Base-by-base conservation (phyloP, 2,888 invertebrate genomes). In the Drosophila tripunctata region DNA sequence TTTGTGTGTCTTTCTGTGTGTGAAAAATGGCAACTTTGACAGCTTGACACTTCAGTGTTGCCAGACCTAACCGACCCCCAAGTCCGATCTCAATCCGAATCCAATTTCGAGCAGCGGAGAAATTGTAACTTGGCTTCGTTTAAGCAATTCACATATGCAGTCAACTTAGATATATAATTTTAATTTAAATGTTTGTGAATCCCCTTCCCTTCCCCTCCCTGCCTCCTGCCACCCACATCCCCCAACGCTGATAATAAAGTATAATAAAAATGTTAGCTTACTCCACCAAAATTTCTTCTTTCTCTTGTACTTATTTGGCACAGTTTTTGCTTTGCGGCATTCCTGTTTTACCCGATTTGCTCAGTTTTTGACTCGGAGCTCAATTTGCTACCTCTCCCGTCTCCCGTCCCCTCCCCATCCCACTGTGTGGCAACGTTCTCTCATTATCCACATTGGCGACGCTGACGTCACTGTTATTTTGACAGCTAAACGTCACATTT, bases 401-500 rank as follows among this genome's bases (percentile, higher is more conserved):
- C 21, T 33, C 10, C 8, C 19, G 21, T 10, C 2, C 14, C 33
- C 14, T 10, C n/a, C 5, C 3, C 30, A 14, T 21, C 10, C 30
- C n/a, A 1, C n/a, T 55, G 58, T 45, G 17, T 35, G 38, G 7
- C 30, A 30, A 22, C 19, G 19, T 30, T 19, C 6, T 8, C 43
- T 43, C 67, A 45, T 50, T 40, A 57, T 35, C 50, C 48, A 54
- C 21, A 35, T 38, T 44, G 21, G 45, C 33, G 52, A 47, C 41
- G 58, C 51, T 75, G 67, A 75, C 76, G 57, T 72, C 66, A 71
- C 73, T 67, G 76, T 70, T 89, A 87, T 89, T 90, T 90, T 89
- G 89, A 89, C 90, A 90, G 78, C 75, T 63, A 67, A 77, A 73
- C 77, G 90, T 89, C 89, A 86, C 44, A 70, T 75, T 76, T 89